Conservation (phyloP, 2,888 invertebrate species). For the Gryllus longicercus region DNA sequence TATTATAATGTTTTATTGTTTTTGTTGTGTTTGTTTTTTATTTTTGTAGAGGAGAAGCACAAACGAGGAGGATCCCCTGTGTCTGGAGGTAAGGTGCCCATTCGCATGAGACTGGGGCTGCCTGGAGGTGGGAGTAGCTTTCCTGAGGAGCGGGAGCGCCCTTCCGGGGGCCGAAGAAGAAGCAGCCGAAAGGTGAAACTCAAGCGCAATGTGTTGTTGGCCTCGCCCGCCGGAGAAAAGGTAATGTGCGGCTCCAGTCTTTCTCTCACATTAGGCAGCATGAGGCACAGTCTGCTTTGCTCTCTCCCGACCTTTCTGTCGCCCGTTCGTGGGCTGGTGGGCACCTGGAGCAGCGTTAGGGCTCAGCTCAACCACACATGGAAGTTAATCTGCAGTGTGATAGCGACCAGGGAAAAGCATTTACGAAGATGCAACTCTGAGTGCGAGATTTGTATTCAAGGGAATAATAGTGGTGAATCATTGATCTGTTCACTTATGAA, state of each 20-base stretch:
- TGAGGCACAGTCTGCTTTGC: slow-evolving; percentile 17
- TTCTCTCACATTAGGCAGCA: slow-evolving; percentile 19
- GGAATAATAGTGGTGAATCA: neutral
- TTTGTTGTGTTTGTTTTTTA: neutral
- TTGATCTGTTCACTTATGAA: too few species aligned
- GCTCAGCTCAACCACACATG: neutral
- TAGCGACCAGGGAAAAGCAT: neutral
- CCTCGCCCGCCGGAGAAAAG: slow-evolving; percentile 21
- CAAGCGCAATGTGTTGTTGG: slow-evolving; percentile 30
- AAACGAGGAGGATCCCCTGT: neutral
- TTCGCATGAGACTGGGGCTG: slow-evolving; percentile 46
- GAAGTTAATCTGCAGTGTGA: neutral
- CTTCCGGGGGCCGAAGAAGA: slow-evolving; percentile 5
- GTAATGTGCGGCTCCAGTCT: slow-evolving; percentile 28
- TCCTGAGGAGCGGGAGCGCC: neutral
- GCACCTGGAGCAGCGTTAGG: neutral
- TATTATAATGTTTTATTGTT: neutral
- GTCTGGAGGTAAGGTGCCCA: slow-evolving; percentile 45
- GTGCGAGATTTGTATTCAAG: slow-evolving; percentile 8
- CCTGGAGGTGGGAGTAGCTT: neutral
- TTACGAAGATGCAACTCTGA: neutral
- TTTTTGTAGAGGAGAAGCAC: slow-evolving; percentile 25
- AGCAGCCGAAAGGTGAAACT: slow-evolving; percentile 29
- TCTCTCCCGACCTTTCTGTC: slow-evolving; percentile 9
- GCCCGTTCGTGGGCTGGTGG: neutral